Evolutionary conservation across 2,797 vertebrate genomes (phyloP), one percentile per base, ranked within the genome.

Genomic region (Sandelia bainsii): DNA sequence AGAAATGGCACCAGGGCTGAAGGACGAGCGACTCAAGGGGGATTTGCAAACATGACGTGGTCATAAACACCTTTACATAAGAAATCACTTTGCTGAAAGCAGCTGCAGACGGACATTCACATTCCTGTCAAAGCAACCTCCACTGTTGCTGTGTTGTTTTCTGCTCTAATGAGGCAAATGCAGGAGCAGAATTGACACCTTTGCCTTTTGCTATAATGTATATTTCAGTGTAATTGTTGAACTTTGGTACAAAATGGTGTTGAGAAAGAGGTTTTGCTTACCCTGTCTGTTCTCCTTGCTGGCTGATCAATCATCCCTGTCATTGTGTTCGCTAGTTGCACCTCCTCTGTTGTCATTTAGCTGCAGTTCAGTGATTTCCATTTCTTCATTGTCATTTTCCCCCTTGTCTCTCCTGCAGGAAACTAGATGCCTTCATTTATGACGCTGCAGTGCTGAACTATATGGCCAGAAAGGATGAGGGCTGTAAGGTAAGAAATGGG

Each of bases 361-460:
- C 77, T 82, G 34, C 77, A 66, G 74, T 72, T 75, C 73, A 69
- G 20, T 62, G 62, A 75, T 80, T 85, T 79, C 64, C 32, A 78
- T 75, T 70, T 25, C 46, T 65, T 23, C 25, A 29, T 45, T 61
- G 56, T 79, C 60, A 77, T 65, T 65, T 62, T 34, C 68, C 16
- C 49, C 59, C 51, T 37, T 45, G 53, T 27, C 23, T 52, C 32
- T 62, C 65, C 79, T 65, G 61, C 88, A 98, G 97, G 84, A 98
- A 98, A 89, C 93, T 97, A 87, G 96, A 98, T 9, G 96, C 96
- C 71, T 98, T 98, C 92, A 98, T 98, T 89, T 98, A 98, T 3
- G 96, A 97, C 1, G 96, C 96, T 0, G 96, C 96, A 0, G 96
- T 98, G 79, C 93, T 97, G 62, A 98, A 98, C 91, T 98, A 98